Percentiles rank a stretch among this genome's conserved stretches.
These are phyloP conservation scores for Entelurus aequoreus DNA, from an alignment of 2,113 vertebrate species.

Conservation along the genomic window DNA sequence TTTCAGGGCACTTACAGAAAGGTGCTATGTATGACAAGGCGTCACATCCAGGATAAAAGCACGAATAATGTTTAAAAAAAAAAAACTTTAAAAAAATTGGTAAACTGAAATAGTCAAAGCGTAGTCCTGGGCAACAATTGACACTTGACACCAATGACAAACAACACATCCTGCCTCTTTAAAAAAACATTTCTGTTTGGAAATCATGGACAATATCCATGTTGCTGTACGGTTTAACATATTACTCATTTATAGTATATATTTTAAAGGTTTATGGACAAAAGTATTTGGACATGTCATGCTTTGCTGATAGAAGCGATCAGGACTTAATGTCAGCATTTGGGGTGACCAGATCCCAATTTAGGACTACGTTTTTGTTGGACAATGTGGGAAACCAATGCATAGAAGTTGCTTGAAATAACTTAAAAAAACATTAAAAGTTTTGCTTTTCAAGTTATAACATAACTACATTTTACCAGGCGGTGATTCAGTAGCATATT, in stretches of 20 bases:
- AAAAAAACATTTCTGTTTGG: constrained; percentile 57
- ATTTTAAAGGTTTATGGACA: constrained; percentile 56
- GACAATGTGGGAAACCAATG: no score
- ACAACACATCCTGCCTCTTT: constrained; percentile 72
- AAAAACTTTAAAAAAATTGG: constrained; percentile 61
- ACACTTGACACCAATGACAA: constrained; percentile 55
- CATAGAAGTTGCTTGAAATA: no score
- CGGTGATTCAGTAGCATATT: no score
- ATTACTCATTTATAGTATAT: constrained; percentile 71
- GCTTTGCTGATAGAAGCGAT: no score
- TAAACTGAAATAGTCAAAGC: constrained; percentile 63
- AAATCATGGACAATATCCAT: constrained; percentile 68
- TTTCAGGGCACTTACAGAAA: constrained; percentile 59
- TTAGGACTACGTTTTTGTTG: no score
- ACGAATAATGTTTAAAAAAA: constrained; percentile 44
- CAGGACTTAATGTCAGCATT: no score
- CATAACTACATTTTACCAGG: no score
- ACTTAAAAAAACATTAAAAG: no score
- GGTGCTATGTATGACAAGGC: constrained; percentile 55
- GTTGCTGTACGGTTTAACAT: constrained; percentile 69
- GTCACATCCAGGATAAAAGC: constrained; percentile 46
- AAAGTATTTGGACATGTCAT: no score
- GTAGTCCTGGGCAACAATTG: constrained; percentile 56
- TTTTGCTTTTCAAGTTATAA: no score
- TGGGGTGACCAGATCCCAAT: no score